phyloP scores from a whole-genome alignment of 2,113 vertebrate genomes.

The Gobius niger region DNA sequence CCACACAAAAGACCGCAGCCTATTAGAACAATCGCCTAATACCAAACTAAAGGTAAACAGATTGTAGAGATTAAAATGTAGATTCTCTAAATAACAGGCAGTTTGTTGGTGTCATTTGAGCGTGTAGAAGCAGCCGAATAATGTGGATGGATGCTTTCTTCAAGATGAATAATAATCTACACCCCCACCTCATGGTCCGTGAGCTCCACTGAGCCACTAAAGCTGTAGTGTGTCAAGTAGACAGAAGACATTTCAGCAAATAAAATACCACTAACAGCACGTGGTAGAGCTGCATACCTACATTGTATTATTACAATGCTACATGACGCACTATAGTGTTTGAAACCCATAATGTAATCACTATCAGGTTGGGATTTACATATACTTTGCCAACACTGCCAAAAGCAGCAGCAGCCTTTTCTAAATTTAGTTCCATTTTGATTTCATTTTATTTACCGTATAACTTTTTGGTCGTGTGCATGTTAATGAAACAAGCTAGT shows the following conservation, averaged over 20 bases:
- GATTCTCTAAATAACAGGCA: conserved; percentile 17
- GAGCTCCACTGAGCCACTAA: conserved; percentile 33
- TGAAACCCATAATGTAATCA: no score
- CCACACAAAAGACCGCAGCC: conserved; percentile 69
- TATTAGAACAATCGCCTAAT: conserved; percentile 72
- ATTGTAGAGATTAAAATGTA: conserved; percentile 18
- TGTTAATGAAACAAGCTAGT: no score
- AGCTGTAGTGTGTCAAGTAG: conserved; percentile 14
- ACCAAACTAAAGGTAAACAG: conserved; percentile 56
- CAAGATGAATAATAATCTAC: conserved; percentile 60
- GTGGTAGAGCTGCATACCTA: no score
- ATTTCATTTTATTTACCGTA: no score
- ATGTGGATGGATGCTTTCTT: conserved; percentile 38
- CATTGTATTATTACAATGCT: no score
- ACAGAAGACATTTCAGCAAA: neutral
- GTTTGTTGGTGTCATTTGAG: conserved; percentile 11
- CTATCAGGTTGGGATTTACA: no score
- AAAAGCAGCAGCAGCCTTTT: no score
- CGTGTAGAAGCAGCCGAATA: conserved; percentile 29
- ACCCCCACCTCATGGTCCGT: conserved; percentile 63
- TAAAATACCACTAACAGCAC: no score
- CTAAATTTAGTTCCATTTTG: no score
- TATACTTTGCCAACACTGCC: no score
- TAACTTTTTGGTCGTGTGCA: no score
- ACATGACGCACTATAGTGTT: no score